phyloP scores from a whole-genome alignment of 2,888 invertebrate species.

The Arge pagana region DNA sequence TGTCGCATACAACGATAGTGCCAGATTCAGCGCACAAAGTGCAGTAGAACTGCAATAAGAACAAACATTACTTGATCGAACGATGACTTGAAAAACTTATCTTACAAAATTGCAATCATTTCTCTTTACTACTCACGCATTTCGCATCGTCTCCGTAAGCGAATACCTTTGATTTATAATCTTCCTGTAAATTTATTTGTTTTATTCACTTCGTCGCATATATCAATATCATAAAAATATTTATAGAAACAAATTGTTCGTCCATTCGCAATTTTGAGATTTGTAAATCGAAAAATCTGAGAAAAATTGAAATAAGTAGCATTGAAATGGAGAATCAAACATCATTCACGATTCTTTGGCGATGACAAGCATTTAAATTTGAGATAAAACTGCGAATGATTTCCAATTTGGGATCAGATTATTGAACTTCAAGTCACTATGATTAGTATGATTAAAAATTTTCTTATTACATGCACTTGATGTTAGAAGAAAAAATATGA shows the following conservation, averaged over 20 bases:
- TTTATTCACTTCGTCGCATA: too few relatives aligned
- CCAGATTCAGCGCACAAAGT: slow-evolving; percentile 49
- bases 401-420: too few relatives aligned
- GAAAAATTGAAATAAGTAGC: too few relatives aligned
- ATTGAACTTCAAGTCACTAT: too few relatives aligned
- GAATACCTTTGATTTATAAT: slow-evolving; percentile 44
- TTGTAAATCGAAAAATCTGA: too few relatives aligned
- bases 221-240: slow-evolving; percentile 18
- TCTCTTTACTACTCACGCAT: slow-evolving; percentile 43
- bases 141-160: slow-evolving; percentile 52
- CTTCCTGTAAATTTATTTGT: slow-evolving; percentile 38
- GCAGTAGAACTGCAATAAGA: slow-evolving; percentile 46
- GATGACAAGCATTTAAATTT: slow-evolving; percentile 1
- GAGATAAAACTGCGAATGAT: too few relatives aligned
- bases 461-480: not conserved
- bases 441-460: not conserved
- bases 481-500: not conserved
- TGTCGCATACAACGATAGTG: slow-evolving; percentile 50
- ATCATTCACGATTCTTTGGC: not conserved
- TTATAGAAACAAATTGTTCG: slow-evolving; percentile 1
- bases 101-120: slow-evolving; percentile 13
- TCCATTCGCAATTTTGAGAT: too few relatives aligned
- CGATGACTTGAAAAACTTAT: not conserved
- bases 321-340: too few relatives aligned
- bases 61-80: slow-evolving; percentile 4